Conservation (phyloP, 2,888 invertebrate genomes). For the Thyatira batis region DNA sequence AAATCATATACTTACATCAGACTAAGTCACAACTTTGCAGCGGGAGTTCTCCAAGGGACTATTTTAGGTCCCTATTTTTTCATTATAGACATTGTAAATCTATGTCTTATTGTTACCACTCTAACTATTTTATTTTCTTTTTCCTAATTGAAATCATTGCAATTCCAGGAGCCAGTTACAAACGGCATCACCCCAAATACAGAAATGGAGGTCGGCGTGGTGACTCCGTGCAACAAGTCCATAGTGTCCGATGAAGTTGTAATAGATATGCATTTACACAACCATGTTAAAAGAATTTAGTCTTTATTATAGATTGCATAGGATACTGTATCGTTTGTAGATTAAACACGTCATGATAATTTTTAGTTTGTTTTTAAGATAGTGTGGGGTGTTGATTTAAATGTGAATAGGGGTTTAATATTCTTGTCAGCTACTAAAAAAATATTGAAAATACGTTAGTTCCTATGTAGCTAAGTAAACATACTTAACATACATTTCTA, state of each 20-base stretch:
- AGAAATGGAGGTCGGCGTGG: slow-evolving; percentile 59
- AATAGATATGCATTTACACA: slow-evolving; percentile 81
- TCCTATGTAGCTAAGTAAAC: too few species aligned
- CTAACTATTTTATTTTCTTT: too few species aligned
- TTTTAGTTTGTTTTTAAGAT: neutral
- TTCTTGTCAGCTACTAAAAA: too few species aligned
- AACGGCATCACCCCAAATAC: slow-evolving; percentile 78
- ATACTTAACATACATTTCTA: too few species aligned
- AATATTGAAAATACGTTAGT: too few species aligned
- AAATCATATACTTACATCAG: too few species aligned
- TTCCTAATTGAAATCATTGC: neutral
- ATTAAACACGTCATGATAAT: neutral
- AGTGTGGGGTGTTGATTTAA: neutral
- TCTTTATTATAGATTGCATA: slow-evolving; percentile 6
- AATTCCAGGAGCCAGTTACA: neutral
- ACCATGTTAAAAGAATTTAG: slow-evolving; percentile 53
- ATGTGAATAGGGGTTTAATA: neutral
- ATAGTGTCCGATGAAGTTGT: slow-evolving; percentile 80
- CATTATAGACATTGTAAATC: too few species aligned
- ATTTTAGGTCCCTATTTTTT: too few species aligned
- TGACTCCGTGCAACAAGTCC: slow-evolving; percentile 73
- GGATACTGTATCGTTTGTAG: neutral
- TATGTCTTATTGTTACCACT: too few species aligned
- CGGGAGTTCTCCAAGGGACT: too few species aligned
- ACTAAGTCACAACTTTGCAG: too few species aligned